A percentile compares a stretch with the other conserved stretches of the same genome.
Conservation (phyloP, 2,888 invertebrate genomes). For the Hydrotaea cyrtoneurina region DNA sequence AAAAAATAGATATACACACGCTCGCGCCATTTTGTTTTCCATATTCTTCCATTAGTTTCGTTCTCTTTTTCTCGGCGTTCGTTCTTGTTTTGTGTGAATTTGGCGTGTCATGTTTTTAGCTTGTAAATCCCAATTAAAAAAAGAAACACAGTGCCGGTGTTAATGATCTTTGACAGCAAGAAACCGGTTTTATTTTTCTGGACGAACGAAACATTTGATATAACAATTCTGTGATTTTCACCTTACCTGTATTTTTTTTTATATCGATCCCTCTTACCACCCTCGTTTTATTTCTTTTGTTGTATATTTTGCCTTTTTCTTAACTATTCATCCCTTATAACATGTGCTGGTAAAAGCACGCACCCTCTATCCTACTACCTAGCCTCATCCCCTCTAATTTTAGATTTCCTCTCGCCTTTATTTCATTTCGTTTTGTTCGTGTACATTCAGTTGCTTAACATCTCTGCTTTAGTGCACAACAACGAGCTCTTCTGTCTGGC, state of each 20-base stretch:
- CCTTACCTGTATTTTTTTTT: background rate
- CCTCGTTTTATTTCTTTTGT: background rate
- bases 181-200: constrained; percentile 19
- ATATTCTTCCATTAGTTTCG: constrained; percentile 27
- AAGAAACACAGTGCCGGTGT: constrained; percentile 50
- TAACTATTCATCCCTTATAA: constrained; percentile 1
- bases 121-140: background rate
- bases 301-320: background rate
- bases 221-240: background rate
- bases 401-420: background rate
- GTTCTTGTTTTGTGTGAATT: background rate
- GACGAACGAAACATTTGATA: background rate
- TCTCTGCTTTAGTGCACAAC: constrained; percentile 33
- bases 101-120: constrained; percentile 4
- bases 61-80: background rate
- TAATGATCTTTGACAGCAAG: constrained; percentile 42
- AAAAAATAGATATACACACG: constrained; percentile 8
- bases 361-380: background rate
- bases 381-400: background rate
- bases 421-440: background rate
- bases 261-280: background rate
- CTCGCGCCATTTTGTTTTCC: constrained; percentile 71
- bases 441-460: constrained; percentile 9
- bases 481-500: constrained; percentile 1
- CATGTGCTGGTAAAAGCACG: background rate